A percentile compares a stretch with the other conserved stretches of the same genome.
Evolutionary conservation across 2,888 invertebrate genomes (phyloP).

Genomic region (Mythimna lalbum): DNA sequence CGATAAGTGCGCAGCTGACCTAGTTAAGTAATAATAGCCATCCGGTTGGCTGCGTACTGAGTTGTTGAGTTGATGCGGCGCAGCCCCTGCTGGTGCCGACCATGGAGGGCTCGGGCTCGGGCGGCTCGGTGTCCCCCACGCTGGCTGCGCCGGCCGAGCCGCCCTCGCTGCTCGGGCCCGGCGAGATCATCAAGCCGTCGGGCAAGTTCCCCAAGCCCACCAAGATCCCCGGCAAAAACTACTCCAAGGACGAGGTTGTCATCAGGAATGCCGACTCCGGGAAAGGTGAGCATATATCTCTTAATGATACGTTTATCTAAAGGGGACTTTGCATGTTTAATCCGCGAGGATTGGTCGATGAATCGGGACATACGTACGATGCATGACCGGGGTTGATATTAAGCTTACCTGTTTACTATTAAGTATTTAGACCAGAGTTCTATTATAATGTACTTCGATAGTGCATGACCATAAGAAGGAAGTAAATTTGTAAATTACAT

Average conservation of each 20-base stretch:
- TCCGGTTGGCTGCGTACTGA: slow-evolving; percentile 36
- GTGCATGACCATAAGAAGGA: slow-evolving; percentile 72
- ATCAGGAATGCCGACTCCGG: slow-evolving; percentile 98
- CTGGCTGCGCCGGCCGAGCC: slow-evolving; percentile 90
- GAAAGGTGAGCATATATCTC: slow-evolving; percentile 93
- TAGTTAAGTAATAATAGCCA: slow-evolving; percentile 61
- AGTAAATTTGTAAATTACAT: slow-evolving; percentile 51
- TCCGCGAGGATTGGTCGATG: slow-evolving; percentile 52
- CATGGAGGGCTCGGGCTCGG: slow-evolving; percentile 88
- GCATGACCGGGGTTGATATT: slow-evolving; percentile 76
- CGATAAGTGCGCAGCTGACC: slow-evolving; percentile 61
- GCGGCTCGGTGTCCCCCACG: slow-evolving; percentile 90
- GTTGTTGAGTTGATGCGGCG: slow-evolving; percentile 17
- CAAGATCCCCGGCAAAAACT: slow-evolving; percentile 97
- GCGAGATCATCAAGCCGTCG: slow-evolving; percentile 96
- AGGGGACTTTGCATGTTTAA: slow-evolving; percentile 57
- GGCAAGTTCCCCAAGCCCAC: slow-evolving; percentile 97
- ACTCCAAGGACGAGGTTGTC: slow-evolving; percentile 98
- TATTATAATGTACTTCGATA: slow-evolving; percentile 69
- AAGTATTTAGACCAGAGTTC: slow-evolving; percentile 65
- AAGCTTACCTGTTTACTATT: slow-evolving; percentile 76
- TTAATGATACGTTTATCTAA: slow-evolving; percentile 22
- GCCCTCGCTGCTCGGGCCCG: slow-evolving; percentile 93
- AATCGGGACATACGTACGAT: slow-evolving; percentile 66
- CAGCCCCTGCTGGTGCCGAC: slow-evolving; percentile 88